A percentile compares a stretch with the other conserved stretches of the same genome.
Evolutionary conservation across 2,113 vertebrate species (phyloP).

Genomic region (Falco punctatus): DNA sequence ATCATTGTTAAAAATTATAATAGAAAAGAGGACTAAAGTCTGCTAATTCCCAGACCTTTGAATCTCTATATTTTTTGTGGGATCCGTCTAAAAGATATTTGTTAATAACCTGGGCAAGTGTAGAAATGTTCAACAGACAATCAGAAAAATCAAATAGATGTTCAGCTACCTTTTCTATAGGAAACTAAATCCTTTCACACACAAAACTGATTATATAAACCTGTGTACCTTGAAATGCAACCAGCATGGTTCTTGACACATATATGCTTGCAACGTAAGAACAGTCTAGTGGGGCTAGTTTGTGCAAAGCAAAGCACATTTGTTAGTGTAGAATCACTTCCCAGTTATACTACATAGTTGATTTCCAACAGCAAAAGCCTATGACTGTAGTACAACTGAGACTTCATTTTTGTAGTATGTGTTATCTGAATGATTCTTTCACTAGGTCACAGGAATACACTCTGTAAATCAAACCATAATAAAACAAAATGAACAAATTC

Average conservation of each 20-base stretch:
- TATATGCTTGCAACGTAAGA: background rate
- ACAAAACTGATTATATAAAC: background rate
- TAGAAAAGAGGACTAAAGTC: background rate
- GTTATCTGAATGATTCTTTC: background rate
- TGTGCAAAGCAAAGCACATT: background rate
- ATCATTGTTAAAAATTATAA: background rate
- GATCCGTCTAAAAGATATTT: background rate
- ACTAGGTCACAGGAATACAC: background rate
- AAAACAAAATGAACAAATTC: background rate
- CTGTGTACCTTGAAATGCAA: background rate
- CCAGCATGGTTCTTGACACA: background rate
- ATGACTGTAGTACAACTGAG: background rate
- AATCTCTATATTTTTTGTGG: background rate
- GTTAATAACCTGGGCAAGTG: background rate
- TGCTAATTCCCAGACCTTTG: background rate
- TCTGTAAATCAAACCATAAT: background rate
- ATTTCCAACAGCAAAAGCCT: background rate
- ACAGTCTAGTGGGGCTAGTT: background rate
- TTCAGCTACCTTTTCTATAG: background rate
- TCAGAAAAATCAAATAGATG: background rate
- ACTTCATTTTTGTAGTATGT: background rate
- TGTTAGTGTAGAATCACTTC: background rate
- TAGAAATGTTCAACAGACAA: background rate
- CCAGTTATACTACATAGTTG: background rate
- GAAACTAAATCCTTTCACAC: background rate